phyloP scores from a whole-genome alignment of 2,113 vertebrate genomes.

The Eurystomus gularis region DNA sequence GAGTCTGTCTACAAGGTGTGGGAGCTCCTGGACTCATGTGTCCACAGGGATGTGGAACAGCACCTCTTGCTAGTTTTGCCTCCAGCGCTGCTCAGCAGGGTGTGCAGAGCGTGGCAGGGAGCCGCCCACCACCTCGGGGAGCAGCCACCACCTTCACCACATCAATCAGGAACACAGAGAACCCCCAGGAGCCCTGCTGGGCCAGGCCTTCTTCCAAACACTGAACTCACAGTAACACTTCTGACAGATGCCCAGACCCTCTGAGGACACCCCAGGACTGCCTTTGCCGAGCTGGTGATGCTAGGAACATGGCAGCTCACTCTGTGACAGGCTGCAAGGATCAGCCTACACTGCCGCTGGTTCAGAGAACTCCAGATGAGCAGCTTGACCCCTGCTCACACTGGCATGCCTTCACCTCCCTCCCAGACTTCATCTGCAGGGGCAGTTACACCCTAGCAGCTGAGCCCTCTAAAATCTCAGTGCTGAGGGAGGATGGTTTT shows the following conservation, averaged over 20 bases:
- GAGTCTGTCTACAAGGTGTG: not conserved
- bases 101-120: not conserved
- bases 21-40: not conserved
- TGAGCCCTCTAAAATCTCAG: not conserved
- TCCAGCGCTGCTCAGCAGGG: not conserved
- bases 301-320: not conserved
- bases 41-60: not conserved
- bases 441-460: not conserved
- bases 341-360: not conserved
- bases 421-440: not conserved
- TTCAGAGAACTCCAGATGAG: not conserved
- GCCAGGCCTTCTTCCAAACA: not conserved
- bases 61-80: not conserved
- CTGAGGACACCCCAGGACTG: not conserved
- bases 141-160: not conserved
- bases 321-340: not conserved
- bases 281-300: not conserved
- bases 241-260: not conserved
- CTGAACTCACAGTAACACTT: not conserved
- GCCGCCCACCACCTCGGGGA: not conserved
- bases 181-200: not conserved
- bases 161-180: not conserved
- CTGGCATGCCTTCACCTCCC: not conserved
- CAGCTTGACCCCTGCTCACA: not conserved
- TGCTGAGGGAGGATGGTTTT: not conserved